A percentile compares a stretch with the other conserved stretches of the same genome.
phyloP scores from a whole-genome alignment of 1,140 invertebrate species.

The Centruroides sculpturatus region DNA sequence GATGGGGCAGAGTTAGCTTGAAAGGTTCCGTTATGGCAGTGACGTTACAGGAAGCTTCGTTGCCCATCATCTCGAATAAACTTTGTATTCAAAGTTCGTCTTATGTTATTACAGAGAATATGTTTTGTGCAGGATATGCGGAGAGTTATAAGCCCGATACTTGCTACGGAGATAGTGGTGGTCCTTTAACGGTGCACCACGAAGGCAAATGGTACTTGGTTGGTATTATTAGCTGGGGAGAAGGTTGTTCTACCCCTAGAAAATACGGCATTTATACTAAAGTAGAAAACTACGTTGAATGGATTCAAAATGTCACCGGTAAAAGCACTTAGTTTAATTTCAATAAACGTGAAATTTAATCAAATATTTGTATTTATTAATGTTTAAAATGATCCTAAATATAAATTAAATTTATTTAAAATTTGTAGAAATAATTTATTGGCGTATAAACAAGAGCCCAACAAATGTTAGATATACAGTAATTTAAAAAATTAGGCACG shows the following conservation, averaged over 20 bases:
- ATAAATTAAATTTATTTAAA: too few relatives aligned
- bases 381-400: too few relatives aligned
- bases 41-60: constrained; percentile 13
- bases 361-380: too few relatives aligned
- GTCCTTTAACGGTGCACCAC: constrained; percentile 71
- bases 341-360: too few relatives aligned
- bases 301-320: constrained; percentile 10
- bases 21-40: constrained; percentile 7
- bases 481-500: too few relatives aligned
- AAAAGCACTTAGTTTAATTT: too few relatives aligned
- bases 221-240: constrained; percentile 87
- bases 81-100: constrained; percentile 5
- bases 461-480: too few relatives aligned
- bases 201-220: constrained; percentile 74
- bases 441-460: too few relatives aligned
- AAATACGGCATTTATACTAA: constrained; percentile 27
- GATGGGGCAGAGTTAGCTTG: constrained; percentile 18
- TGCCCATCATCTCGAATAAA: constrained; percentile 9
- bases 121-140: constrained; percentile 25
- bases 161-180: constrained; percentile 72
- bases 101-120: constrained; percentile 23
- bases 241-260: constrained; percentile 22
- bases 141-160: constrained; percentile 52
- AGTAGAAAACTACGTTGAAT: constrained; percentile 21
- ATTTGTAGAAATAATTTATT: too few relatives aligned